These are phyloP conservation scores for Phoebastria nigripes DNA, from an alignment of 2,797 vertebrate species.

Conservation along the genomic window DNA sequence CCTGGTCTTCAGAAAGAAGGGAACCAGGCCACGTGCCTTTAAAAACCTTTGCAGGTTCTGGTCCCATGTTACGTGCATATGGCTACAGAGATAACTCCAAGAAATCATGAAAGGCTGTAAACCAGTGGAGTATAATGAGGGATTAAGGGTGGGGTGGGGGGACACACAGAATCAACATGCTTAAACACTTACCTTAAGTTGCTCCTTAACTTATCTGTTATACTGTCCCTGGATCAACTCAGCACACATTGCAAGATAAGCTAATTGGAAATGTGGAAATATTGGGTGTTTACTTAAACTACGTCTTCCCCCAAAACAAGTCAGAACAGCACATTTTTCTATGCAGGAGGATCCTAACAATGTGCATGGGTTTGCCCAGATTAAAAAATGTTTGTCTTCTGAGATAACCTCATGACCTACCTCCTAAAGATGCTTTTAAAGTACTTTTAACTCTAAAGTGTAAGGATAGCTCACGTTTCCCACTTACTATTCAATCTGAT, in stretches of 20 bases:
- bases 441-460: not conserved
- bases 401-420: not conserved
- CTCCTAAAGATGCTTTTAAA: not conserved
- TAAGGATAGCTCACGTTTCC: not conserved
- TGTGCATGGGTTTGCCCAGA: not conserved
- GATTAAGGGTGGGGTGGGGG: not conserved
- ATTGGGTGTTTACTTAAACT: not conserved
- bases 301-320: not conserved
- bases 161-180: accelerated
- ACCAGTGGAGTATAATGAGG: not conserved
- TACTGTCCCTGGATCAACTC: not conserved
- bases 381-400: not conserved
- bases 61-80: not conserved
- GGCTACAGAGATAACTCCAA: not conserved
- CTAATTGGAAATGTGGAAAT: not conserved
- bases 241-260: not conserved
- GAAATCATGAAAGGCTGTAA: not conserved
- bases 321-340: not conserved
- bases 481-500: not conserved
- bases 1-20: not conserved
- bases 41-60: not conserved
- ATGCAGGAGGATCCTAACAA: not conserved
- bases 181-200: not conserved
- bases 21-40: not conserved
- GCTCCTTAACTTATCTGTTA: not conserved